Base-by-base conservation (phyloP, 1,140 invertebrate genomes). In the Anastatus disparis region DNA sequence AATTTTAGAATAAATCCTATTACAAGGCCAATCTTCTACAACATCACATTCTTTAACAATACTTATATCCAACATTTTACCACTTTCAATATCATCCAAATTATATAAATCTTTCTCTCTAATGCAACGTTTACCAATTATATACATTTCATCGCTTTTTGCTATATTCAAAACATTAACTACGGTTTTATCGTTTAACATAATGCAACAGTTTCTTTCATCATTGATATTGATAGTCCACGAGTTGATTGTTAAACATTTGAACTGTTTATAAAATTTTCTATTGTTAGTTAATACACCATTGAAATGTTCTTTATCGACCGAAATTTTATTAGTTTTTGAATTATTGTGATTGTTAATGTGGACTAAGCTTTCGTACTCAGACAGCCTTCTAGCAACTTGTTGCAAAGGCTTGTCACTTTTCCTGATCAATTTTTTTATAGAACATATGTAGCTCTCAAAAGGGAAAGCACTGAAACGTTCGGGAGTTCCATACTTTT, bases 401-500 rank as follows among this genome's bases (percentile, higher is more conserved):
- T 67, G 64, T 15, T 40, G 22, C 15, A 67, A 31, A 0, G 56
- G 55, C 29, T 55, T 27, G 13, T 24, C 35, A 4, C 27, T 20
- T n/a, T 50, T 71, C 20, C 42, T 40, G 24, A 48, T 35, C 3
- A 65, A 20, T 50, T 71, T 64, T 52, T 67, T 72, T 22, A 64
- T 24, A 15, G n/a, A 22, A 17, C 66, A 52, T 15, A 68, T 56
- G 26, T 48, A 48, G 50, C 69, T 58, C 26, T 68, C 71, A 46
- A 69, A 68, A 24, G 58, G 35, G 10, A 70, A 56, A 1, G 53
- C 53, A 24, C 53, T 61, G 26, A 71, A 64, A 1, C 17, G 38
- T 31, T 75, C 68, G 8, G 68, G 42, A 20, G 48, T 40, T 13
- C 76, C 73, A 38, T 65, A 59, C 26, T 52, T 48, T 46, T 59